Evolutionary conservation across 2,113 vertebrate species (phyloP), one percentile per base, ranked within the genome.

Genomic region (Platysteira castanea): DNA sequence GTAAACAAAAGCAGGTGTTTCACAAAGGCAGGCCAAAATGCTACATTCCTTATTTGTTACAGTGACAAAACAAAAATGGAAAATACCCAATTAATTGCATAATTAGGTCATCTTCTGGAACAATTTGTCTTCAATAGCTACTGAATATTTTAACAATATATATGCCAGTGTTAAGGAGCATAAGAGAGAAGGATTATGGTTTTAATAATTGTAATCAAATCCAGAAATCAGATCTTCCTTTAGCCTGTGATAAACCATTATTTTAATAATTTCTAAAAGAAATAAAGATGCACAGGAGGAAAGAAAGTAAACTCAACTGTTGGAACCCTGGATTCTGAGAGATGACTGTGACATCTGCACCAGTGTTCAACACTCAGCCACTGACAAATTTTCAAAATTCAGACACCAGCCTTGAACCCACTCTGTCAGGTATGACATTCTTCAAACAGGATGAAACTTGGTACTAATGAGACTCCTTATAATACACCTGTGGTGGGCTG

Each of bases 71-170:
- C 10, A 93, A 67, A 94, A 87, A 76, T 44, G 28, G 80, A 96
- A 96, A 92, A 97, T 49, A 87, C 2, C 17, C 61, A 95, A 57
- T 93, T 93, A 96, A 68, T 44, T 87, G 33, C 24, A 64, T 64
- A 56, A 89, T 54, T 56, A 81, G 46, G 24, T 77, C 19, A 87
- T 92, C 68, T 85, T 74, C 60, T 74, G 53, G 49, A 92, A 79
- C 20, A 91, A 76, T 79, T 95, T 93, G 92, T 81, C 54, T 93
- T 90, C 67, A 96, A 85, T n/a, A 82, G 41, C 42, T 88, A 96
- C 68, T 86, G 65, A 92, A 84, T 95, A 93, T 95, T 95, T 96
- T 94, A 96, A 93, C 73, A 96, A 93, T 71, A 96, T 82, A 78
- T 80, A 94, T 56, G 60, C 77, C 74, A 89, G 69, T 22, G 27